These are phyloP conservation scores for Lateolabrax maculatus DNA, from an alignment of 2,797 vertebrate genomes.

Conservation along the genomic window DNA sequence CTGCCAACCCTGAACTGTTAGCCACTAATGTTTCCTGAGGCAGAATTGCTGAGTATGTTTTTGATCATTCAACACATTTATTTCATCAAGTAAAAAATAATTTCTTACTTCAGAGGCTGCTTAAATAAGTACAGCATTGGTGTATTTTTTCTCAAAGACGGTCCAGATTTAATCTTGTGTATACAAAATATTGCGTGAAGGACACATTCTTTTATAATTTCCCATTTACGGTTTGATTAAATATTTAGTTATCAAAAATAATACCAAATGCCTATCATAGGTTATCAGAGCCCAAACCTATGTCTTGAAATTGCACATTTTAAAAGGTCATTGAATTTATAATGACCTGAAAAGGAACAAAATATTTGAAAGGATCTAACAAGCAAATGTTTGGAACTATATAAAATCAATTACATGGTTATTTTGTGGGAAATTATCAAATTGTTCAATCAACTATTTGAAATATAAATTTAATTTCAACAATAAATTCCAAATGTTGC, in stretches of 20 bases:
- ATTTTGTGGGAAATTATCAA: neutral
- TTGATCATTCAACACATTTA: constrained; percentile 41
- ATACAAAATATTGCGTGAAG: constrained; percentile 7
- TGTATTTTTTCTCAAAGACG: neutral
- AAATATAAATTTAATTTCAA: constrained; percentile 12
- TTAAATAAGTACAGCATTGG: constrained; percentile 6
- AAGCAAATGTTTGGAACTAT: neutral
- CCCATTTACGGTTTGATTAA: neutral
- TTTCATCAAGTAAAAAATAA: constrained; percentile 9
- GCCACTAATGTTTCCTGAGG: constrained; percentile 32
- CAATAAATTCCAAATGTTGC: neutral
- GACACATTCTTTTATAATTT: neutral
- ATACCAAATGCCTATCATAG: neutral
- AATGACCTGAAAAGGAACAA: neutral
- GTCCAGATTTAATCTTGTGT: neutral
- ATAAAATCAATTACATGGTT: neutral
- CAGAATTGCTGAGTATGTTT: constrained; percentile 32
- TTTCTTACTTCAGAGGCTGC: neutral
- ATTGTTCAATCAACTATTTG: neutral
- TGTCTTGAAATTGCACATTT: constrained; percentile 1
- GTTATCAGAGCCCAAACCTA: neutral
- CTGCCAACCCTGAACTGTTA: constrained; percentile 59
- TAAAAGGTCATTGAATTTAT: neutral
- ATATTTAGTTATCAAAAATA: neutral
- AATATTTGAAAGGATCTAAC: neutral